Conservation (phyloP, 2,797 vertebrate genomes). For the Protosalanx chinensis region DNA sequence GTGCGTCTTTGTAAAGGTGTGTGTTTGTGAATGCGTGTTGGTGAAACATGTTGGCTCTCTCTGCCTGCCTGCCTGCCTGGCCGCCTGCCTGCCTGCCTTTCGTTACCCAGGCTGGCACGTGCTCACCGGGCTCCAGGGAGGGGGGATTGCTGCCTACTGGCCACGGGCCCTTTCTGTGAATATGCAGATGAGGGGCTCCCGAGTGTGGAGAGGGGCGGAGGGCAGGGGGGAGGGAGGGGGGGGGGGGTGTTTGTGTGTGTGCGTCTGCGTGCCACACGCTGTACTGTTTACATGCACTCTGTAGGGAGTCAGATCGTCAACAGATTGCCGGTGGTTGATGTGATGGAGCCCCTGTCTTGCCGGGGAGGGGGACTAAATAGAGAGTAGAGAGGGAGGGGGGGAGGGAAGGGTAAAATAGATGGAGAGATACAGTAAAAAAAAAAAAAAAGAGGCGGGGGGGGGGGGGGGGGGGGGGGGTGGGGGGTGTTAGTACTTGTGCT, state of each 20-base stretch:
- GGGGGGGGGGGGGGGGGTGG: conserved; percentile 50
- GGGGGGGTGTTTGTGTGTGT: conserved; percentile 36
- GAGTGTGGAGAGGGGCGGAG: conserved; percentile 78
- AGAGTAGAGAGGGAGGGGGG: conserved; percentile 45
- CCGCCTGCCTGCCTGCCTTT: conserved; percentile 51
- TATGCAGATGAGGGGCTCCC: conserved; percentile 78
- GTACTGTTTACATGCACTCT: conserved; percentile 81
- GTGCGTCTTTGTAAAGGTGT: not conserved
- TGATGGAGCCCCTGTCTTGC: conserved; percentile 76
- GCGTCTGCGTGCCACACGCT: conserved; percentile 77
- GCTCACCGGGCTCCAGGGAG: conserved; percentile 73
- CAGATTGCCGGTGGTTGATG: conserved; percentile 82
- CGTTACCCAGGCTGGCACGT: conserved; percentile 67
- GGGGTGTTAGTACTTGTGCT: conserved; percentile 66
- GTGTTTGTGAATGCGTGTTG: conserved; percentile 39
- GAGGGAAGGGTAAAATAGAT: conserved; percentile 50
- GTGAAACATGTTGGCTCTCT: conserved; percentile 64
- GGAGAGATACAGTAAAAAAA: conserved; percentile 64
- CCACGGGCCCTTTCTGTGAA: conserved; percentile 75
- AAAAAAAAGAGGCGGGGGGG: conserved; percentile 13
- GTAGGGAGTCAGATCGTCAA: conserved; percentile 82
- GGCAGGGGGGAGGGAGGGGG: conserved; percentile 70
- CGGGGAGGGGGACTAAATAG: conserved; percentile 68
- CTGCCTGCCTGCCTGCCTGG: conserved; percentile 50
- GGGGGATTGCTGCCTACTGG: conserved; percentile 45